These are phyloP conservation scores for Trididemnum nubilum DNA, from an alignment of 23 tunicate genomes.

Conservation along the genomic window DNA sequence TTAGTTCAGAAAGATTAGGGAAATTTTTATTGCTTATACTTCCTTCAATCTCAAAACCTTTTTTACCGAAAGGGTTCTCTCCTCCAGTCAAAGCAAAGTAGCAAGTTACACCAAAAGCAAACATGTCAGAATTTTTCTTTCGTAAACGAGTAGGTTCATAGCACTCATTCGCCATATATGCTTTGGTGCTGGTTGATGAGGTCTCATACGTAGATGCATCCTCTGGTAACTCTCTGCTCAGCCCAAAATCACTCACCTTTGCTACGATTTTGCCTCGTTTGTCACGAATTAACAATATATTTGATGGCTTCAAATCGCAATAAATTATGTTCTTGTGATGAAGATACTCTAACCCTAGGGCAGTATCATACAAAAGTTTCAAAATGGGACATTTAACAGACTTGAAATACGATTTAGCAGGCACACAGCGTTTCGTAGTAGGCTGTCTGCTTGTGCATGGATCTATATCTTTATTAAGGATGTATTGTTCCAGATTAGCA, in stretches of 20 bases:
- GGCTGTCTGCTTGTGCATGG: too few species aligned
- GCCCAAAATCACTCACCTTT: slow-evolving; percentile 42
- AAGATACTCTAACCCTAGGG: too few species aligned
- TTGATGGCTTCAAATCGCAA: slow-evolving; percentile 14
- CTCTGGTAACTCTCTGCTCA: slow-evolving; percentile 3
- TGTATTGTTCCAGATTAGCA: too few species aligned
- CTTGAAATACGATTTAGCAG: too few species aligned
- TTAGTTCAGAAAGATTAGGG: slow-evolving; percentile 6
- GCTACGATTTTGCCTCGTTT: neutral
- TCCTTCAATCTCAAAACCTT: slow-evolving; percentile 13
- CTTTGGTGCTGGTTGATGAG: slow-evolving; percentile 7
- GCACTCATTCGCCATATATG: slow-evolving; percentile 41
- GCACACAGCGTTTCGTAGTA: too few species aligned
- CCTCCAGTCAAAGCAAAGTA: slow-evolving; percentile 27
- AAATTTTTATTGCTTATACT: slow-evolving; percentile 15
- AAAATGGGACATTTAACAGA: too few species aligned
- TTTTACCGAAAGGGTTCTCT: slow-evolving; percentile 7
- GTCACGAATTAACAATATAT: neutral
- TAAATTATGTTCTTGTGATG: too few species aligned
- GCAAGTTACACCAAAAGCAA: slow-evolving; percentile 29
- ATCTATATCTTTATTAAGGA: too few species aligned
- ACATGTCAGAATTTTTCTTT: slow-evolving; percentile 30
- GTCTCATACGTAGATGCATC: neutral
- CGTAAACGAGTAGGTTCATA: neutral
- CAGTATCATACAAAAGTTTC: too few species aligned